These are phyloP conservation scores for Ips typographus DNA, from an alignment of 1,140 invertebrate species.

Conservation along the genomic window DNA sequence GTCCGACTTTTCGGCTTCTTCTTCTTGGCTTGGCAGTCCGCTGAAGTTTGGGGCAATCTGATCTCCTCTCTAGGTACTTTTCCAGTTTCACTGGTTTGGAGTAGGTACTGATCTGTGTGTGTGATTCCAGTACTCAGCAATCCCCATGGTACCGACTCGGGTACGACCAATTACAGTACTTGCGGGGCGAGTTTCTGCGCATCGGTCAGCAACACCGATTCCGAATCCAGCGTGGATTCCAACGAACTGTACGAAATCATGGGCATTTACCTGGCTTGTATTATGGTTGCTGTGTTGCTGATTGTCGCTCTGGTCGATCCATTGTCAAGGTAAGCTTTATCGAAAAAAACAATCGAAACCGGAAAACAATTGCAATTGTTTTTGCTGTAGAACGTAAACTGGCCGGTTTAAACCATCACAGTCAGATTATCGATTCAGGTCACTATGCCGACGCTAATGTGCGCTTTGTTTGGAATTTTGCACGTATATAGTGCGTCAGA, in stretches of 20 bases:
- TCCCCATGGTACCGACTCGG: slow-evolving; percentile 63
- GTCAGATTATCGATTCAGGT: too few species aligned
- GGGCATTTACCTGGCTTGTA: slow-evolving; percentile 85
- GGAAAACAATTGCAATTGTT: too few species aligned
- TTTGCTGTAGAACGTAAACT: too few species aligned
- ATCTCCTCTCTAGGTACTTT: slow-evolving; percentile 90
- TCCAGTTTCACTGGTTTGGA: background rate
- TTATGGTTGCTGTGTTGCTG: slow-evolving; percentile 80
- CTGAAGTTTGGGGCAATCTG: slow-evolving; percentile 93
- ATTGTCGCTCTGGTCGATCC: slow-evolving; percentile 88
- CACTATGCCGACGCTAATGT: too few species aligned
- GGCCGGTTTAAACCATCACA: too few species aligned
- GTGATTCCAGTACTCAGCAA: slow-evolving; percentile 69
- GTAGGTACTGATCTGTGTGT: slow-evolving; percentile 8
- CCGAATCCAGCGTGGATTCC: slow-evolving; percentile 74
- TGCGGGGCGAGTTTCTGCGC: slow-evolving; percentile 87
- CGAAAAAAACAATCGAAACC: too few species aligned
- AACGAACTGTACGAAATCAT: slow-evolving; percentile 84
- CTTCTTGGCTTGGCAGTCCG: slow-evolving; percentile 95
- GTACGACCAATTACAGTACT: slow-evolving; percentile 56
- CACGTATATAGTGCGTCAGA: too few species aligned
- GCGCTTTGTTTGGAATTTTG: too few species aligned
- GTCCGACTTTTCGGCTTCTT: slow-evolving; percentile 97
- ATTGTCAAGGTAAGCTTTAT: slow-evolving; percentile 67
- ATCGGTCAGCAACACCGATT: slow-evolving; percentile 64